Evolutionary conservation across 2,113 vertebrate species (phyloP), one percentile per base, ranked within the genome.

Genomic region (Seriola rivoliana): DNA sequence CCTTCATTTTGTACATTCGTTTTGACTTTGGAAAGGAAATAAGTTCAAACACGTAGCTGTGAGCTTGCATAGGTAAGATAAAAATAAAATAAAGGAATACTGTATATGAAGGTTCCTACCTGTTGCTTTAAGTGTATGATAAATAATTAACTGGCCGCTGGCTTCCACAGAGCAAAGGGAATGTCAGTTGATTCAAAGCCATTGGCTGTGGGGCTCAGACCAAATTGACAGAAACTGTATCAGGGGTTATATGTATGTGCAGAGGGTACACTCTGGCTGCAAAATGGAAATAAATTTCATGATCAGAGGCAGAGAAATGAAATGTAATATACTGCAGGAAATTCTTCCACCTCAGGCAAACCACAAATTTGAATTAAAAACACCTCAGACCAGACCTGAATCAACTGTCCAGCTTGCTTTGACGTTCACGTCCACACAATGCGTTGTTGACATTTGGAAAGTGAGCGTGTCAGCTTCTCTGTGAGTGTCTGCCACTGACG

Each of bases 241-340:
- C 48, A 52, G 19, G 36, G 19, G 48, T 12, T 23, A 34, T 10
- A 54, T 81, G 64, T 78, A 40, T 42, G 54, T 14, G 65, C 52
- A 64, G 50, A 32, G 10, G 25, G 34, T 64, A 13, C 25, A 63
- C 25, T 46, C 55, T 50, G 73, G 1, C 80, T 83, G 25, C 63
- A 52, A 38, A 77, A 65, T 78, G 54, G 65, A 84, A 84, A 84
- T 78, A 86, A 84, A 74, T 69, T 52, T 60, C 8, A 80, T 60
- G 25, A 80, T 86, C 69, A 71, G 77, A 75, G 64, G 13, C 32
- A 42, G 50, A 64, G 32, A 87, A 74, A 73, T 73, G 23, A 62
- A 67, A 84, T 8, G 29, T 57, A 68, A 71, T 80, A 50, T 75
- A 59, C 75, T 69, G 52, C 16, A 70, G 68, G 71, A 86, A 82